phyloP scores from a whole-genome alignment of 2,888 invertebrate species.

The Neoaliturus tenellus region DNA sequence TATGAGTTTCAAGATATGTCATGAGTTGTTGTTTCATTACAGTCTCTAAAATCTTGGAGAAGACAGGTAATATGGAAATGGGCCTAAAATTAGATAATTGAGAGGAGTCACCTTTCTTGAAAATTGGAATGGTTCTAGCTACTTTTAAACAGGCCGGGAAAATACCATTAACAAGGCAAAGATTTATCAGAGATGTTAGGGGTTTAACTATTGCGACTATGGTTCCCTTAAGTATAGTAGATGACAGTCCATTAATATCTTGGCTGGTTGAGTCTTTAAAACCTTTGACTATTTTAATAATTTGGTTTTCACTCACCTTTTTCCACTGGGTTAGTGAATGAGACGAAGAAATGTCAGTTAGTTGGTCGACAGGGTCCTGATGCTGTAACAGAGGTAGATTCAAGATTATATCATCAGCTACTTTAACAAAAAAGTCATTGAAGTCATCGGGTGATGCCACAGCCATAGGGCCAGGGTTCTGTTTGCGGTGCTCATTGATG shows the following conservation, averaged over 20 bases:
- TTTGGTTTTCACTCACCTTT: not conserved
- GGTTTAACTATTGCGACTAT: no score
- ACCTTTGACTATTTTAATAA: not conserved
- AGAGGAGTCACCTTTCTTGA: not conserved
- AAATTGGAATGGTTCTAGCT: not conserved
- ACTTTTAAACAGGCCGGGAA: not conserved
- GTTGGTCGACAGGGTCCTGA: no score
- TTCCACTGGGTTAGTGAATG: not conserved
- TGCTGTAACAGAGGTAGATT: no score
- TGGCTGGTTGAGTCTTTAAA: no score
- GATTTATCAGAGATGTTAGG: not conserved
- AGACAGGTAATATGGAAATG: conserved; percentile 5
- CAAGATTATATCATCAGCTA: no score
- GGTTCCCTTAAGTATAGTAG: no score
- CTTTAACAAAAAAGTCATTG: no score
- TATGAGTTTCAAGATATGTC: not conserved
- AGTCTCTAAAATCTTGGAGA: conserved; percentile 28
- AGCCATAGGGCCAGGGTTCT: no score
- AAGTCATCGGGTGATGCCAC: no score
- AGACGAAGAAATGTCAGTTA: no score
- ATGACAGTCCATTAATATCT: no score
- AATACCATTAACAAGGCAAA: not conserved
- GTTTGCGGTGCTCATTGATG: no score
- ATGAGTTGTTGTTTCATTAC: conserved; percentile 20
- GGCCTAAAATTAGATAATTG: conserved; percentile 5